Percentiles rank a stretch among this genome's conserved stretches.
Conservation (phyloP, 1,140 invertebrate genomes). For the Phthorimaea operculella region DNA sequence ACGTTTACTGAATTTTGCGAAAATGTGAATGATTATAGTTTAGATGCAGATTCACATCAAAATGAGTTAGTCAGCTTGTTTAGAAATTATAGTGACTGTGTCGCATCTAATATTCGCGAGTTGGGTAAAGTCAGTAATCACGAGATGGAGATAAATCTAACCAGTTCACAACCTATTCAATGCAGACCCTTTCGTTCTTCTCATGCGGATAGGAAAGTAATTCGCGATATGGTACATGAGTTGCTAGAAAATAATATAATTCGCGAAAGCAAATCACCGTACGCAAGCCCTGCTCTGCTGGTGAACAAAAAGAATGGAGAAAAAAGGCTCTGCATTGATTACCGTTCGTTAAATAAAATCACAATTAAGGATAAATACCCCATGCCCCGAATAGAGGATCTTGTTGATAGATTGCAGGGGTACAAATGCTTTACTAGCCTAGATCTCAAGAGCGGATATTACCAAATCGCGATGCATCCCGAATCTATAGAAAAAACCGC, state of each 20-base stretch:
- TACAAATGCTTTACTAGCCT: too few species aligned
- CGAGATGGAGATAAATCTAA: slow-evolving; percentile 1
- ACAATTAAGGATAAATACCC: too few species aligned
- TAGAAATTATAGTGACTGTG: slow-evolving; percentile 4
- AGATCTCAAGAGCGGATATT: too few species aligned
- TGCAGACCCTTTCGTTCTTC: slow-evolving; percentile 8
- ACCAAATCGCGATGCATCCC: too few species aligned
- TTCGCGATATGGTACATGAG: slow-evolving; percentile 7
- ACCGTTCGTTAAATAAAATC: too few species aligned
- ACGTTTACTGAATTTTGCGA: neutral
- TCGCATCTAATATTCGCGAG: slow-evolving; percentile 1
- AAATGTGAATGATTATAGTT: neutral
- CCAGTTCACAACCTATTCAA: slow-evolving; percentile 2
- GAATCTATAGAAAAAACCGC: too few species aligned
- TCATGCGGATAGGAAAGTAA: neutral
- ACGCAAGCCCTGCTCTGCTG: too few species aligned
- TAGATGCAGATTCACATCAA: slow-evolving; percentile 4
- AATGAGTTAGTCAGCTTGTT: neutral
- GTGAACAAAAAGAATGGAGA: too few species aligned
- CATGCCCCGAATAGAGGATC: too few species aligned
- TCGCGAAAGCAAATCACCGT: too few species aligned
- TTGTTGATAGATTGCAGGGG: too few species aligned
- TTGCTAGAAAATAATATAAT: slow-evolving; percentile 6
- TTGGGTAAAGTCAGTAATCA: slow-evolving; percentile 3
- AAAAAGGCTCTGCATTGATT: too few species aligned